phyloP scores from a whole-genome alignment of 2,797 vertebrate species.

The Garrulus glandarius region DNA sequence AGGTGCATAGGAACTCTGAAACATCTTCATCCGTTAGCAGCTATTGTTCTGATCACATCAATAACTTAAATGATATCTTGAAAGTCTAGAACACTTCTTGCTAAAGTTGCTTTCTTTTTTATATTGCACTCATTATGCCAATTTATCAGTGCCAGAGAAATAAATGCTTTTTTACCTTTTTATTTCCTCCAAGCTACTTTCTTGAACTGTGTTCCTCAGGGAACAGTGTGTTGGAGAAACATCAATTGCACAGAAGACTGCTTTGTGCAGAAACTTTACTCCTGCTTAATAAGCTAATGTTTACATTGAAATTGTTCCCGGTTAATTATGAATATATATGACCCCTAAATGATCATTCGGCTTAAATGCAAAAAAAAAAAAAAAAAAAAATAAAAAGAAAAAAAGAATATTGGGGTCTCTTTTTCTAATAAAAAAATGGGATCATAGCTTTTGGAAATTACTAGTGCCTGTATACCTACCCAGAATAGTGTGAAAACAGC shows the following conservation, averaged over 20 bases:
- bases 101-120: constrained; percentile 8
- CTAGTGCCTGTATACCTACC: neutral
- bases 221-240: neutral
- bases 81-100: constrained; percentile 49
- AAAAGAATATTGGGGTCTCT: neutral
- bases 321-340: constrained; percentile 58
- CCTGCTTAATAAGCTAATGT: constrained; percentile 15
- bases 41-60: constrained; percentile 53
- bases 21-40: constrained; percentile 45
- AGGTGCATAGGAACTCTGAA: constrained; percentile 11
- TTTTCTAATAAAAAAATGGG: neutral
- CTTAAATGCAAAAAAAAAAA: neutral
- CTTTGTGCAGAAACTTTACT: constrained; percentile 52
- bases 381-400: neutral
- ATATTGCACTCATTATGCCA: constrained; percentile 55
- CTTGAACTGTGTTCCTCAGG: constrained; percentile 9
- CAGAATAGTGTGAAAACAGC: neutral
- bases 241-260: constrained; percentile 38
- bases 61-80: constrained; percentile 34
- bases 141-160: constrained; percentile 22
- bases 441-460: neutral
- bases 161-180: constrained; percentile 50
- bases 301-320: constrained; percentile 54
- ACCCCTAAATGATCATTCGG: constrained; percentile 30
- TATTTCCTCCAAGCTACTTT: constrained; percentile 30